phyloP scores from a whole-genome alignment of 23 tunicate species.

The Diplosoma virens region DNA sequence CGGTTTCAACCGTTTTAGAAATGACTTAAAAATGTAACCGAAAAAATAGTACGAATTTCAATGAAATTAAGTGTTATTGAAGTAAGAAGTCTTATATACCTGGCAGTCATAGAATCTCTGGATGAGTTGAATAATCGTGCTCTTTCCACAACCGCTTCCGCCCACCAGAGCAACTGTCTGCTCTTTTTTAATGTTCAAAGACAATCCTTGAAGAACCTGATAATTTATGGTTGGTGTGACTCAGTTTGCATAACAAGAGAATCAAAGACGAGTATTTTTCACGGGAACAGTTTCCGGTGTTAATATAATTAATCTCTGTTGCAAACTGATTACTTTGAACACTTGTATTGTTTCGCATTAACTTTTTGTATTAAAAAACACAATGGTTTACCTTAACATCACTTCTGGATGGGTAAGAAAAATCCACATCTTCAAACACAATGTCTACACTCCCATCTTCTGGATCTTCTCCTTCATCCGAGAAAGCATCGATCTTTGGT shows the following conservation, averaged over 20 bases:
- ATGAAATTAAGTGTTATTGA: too few relatives aligned
- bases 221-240: too few relatives aligned
- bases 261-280: too few relatives aligned
- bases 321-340: too few relatives aligned
- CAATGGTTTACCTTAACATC: slow-evolving; percentile 28
- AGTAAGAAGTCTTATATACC: too few relatives aligned
- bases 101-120: slow-evolving; percentile 18
- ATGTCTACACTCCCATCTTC: slow-evolving; percentile 18
- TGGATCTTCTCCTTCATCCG: slow-evolving; percentile 46
- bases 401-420: slow-evolving; percentile 52
- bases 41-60: too few relatives aligned
- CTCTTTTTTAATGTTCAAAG: neutral
- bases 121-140: slow-evolving; percentile 6
- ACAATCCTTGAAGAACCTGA: slow-evolving; percentile 7
- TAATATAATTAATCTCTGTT: too few relatives aligned
- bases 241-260: too few relatives aligned
- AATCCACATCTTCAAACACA: slow-evolving; percentile 39
- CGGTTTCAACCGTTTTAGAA: too few relatives aligned
- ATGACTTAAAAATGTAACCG: too few relatives aligned
- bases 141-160: slow-evolving; percentile 11
- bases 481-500: slow-evolving; percentile 46
- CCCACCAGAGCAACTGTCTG: slow-evolving; percentile 8
- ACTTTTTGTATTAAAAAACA: neutral
- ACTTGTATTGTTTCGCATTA: too few relatives aligned
- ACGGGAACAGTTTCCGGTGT: too few relatives aligned